These are phyloP conservation scores for Momotus momota DNA, from an alignment of 2,797 vertebrate genomes.

Conservation along the genomic window DNA sequence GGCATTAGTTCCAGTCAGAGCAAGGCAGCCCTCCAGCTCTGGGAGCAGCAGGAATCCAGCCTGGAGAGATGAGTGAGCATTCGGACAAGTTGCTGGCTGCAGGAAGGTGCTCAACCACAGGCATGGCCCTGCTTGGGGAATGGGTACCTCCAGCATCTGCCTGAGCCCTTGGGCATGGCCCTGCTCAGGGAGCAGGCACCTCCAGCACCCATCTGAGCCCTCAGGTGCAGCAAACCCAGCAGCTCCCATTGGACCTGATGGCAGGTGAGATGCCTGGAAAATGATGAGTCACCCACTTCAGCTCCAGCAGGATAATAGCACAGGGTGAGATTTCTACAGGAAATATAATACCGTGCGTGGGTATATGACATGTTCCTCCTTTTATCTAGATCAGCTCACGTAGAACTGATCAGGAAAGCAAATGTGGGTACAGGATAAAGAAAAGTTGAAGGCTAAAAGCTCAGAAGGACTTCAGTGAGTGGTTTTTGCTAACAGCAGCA, in stretches of 20 bases:
- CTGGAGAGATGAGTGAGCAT: accelerated
- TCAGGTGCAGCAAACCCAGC: background rate
- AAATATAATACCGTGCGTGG: background rate
- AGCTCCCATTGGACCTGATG: accelerated
- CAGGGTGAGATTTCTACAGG: background rate
- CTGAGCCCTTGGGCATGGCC: accelerated
- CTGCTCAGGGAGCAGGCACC: accelerated
- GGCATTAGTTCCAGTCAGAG: background rate
- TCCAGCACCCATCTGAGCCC: background rate
- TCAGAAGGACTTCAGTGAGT: background rate
- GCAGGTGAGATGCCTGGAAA: background rate
- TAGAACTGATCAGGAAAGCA: background rate
- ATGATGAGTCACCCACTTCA: background rate
- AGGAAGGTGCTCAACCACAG: accelerated
- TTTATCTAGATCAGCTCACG: background rate
- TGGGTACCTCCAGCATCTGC: background rate
- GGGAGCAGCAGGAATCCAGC: background rate
- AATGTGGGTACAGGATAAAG: background rate
- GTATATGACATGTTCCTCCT: background rate
- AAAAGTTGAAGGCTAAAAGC: background rate
- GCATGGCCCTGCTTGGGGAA: accelerated
- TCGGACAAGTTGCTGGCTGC: background rate
- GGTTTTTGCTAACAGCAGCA: background rate
- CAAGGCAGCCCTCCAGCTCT: background rate
- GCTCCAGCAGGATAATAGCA: background rate